Conservation (phyloP, 2,797 vertebrate species). For the Hydrolagus colliei region DNA sequence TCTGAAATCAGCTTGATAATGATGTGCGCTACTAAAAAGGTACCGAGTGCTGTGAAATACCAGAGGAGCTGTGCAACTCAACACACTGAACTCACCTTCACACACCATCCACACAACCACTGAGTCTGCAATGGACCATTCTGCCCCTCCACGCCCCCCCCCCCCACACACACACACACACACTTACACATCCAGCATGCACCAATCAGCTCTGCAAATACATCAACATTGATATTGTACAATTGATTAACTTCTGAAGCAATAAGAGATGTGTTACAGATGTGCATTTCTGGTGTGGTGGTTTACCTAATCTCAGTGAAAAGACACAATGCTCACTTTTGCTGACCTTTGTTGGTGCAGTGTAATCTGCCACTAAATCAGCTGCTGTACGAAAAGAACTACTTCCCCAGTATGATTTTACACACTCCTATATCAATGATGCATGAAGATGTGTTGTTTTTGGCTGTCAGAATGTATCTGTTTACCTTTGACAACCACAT, state of each 20-base stretch:
- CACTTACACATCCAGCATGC: too few species aligned
- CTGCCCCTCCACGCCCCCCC: not conserved
- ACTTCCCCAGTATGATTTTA: not conserved
- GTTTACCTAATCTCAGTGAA: not conserved
- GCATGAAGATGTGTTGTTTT: not conserved
- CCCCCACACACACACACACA: too few species aligned
- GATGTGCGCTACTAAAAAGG: slow-evolving; percentile 20
- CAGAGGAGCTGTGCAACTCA: slow-evolving; percentile 17
- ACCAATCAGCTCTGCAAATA: slow-evolving; percentile 10
- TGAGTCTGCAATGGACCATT: slow-evolving; percentile 1
- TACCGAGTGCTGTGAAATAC: slow-evolving; percentile 15
- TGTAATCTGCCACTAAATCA: not conserved
- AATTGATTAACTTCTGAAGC: slow-evolving; percentile 13
- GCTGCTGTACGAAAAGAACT: not conserved
- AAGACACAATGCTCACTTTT: not conserved
- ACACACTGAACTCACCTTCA: slow-evolving; percentile 2
- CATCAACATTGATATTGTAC: not conserved
- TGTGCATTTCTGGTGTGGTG: slow-evolving; percentile 9
- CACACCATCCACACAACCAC: slow-evolving; percentile 2
- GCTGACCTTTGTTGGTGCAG: not conserved
- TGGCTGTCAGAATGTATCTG: not conserved
- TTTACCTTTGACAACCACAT: not conserved
- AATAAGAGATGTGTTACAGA: slow-evolving; percentile 5
- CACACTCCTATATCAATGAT: not conserved
- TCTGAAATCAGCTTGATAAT: slow-evolving; percentile 30